Conservation (phyloP, 2,888 invertebrate species). For the Glaucopsyche alexis region DNA sequence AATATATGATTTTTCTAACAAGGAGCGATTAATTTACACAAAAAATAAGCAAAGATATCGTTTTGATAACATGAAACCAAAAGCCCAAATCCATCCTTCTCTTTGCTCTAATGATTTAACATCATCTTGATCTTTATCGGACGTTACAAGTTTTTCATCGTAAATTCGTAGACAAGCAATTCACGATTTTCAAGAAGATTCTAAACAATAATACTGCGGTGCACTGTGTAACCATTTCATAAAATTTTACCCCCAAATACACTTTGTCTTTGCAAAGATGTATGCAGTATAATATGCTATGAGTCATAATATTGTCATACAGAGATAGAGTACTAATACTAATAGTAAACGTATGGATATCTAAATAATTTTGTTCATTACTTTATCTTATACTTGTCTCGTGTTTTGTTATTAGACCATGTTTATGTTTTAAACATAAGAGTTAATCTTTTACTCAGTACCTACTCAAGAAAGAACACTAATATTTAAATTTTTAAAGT, state of each 20-base stretch:
- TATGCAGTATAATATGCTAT: background rate
- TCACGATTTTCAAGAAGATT: background rate
- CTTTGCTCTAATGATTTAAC: background rate
- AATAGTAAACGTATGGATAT: background rate
- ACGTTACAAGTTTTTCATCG: background rate
- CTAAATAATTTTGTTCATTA: slow-evolving; percentile 1
- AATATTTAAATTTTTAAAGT: too few relatives aligned
- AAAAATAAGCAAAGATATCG: background rate
- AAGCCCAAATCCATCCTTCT: background rate
- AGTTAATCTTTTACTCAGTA: too few relatives aligned
- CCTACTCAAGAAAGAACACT: too few relatives aligned
- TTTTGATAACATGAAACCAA: background rate
- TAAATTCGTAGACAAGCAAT: background rate
- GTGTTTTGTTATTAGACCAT: background rate
- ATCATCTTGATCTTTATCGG: background rate
- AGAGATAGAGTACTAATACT: background rate
- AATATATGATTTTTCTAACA: background rate
- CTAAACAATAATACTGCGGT: background rate
- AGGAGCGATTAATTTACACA: background rate
- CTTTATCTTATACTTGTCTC: background rate
- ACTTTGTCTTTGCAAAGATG: background rate
- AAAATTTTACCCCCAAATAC: background rate
- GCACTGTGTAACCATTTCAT: background rate
- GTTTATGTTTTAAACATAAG: background rate
- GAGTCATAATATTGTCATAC: slow-evolving; percentile 7